A percentile compares a stretch with the other conserved stretches of the same genome.
These are phyloP conservation scores for Drosophila arizonae DNA, from an alignment of 1,140 invertebrate genomes.

Conservation along the genomic window DNA sequence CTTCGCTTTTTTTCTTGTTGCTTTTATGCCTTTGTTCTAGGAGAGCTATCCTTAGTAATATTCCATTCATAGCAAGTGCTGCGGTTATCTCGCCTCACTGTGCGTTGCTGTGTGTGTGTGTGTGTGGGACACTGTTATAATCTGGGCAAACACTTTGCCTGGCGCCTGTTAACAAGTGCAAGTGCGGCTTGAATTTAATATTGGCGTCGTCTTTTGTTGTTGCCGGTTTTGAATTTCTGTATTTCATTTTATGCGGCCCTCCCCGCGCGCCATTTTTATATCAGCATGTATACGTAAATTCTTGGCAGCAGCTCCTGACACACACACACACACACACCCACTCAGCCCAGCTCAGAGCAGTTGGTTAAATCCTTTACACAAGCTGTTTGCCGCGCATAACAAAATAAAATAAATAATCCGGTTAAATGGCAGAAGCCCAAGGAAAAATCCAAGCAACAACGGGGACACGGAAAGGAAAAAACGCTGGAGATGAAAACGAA, in stretches of 20 bases:
- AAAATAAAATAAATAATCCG: constrained; percentile 80
- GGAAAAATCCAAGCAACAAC: constrained; percentile 35
- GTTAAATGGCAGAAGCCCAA: constrained; percentile 66
- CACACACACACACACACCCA: constrained; percentile 41
- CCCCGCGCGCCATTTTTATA: constrained; percentile 8
- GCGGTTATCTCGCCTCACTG: constrained; percentile 34
- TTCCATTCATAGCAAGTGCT: constrained; percentile 6
- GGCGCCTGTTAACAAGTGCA: constrained; percentile 58
- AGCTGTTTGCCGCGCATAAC: constrained; percentile 77
- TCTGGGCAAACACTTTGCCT: constrained; percentile 40
- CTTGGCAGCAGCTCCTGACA: constrained; percentile 29
- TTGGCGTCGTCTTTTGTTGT: constrained; percentile 51
- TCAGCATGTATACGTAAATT: constrained; percentile 3
- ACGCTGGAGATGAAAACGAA: neutral
- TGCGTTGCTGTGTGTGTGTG: neutral
- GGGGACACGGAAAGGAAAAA: constrained; percentile 12
- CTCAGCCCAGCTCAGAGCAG: constrained; percentile 25
- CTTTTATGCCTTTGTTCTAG: constrained; percentile 30
- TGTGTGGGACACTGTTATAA: constrained; percentile 45
- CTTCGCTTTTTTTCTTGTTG: constrained; percentile 45
- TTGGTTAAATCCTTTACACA: constrained; percentile 75
- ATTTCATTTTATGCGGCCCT: constrained; percentile 56
- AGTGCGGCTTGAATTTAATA: constrained; percentile 70
- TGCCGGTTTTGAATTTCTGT: constrained; percentile 65
- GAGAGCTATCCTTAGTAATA: constrained; percentile 4